Base-by-base conservation (phyloP, 2,888 invertebrate species). In the Rosalia funebris region DNA sequence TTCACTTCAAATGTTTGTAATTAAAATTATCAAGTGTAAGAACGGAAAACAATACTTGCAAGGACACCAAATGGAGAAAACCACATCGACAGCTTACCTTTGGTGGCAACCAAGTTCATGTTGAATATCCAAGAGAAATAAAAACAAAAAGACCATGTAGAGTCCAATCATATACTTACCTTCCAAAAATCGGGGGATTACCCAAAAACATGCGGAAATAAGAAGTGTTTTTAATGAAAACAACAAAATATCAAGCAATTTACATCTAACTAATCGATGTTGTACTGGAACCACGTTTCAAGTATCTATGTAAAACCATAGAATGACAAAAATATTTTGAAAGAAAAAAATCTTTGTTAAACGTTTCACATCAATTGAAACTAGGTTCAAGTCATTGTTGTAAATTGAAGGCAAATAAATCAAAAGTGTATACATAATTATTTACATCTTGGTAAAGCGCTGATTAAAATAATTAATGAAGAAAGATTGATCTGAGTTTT, bases 101-200 rank as follows among this genome's bases (percentile, higher is more conserved):
- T 12, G 2, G n/a, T 4, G 7, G 10, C 11, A 39, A 10, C 10
- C n/a, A 25, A 14, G 15, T 14, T 37, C 7, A 20, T 16, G 34
- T 16, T 34, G 15, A 34, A 47, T 32, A 11, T 34, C 50, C 19
- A 37, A n/a, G 41, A 52, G 41, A 14, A 7, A 46, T 11, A 57
- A 53, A 34, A 19, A 41, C 34, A 31, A 47, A 42, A 54, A 41
- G 20, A 25, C 32, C 12, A 31, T 14, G 17, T n/a, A 46, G 47
- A 34, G 59, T 59, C 56, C 63, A 53, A 19, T 42, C 45, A 37
- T 46, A 57, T 16, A 63, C 63, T 63, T 63, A 63, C 63, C 63
- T 60, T 53, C 3, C 2, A 1, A 16, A 37, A 20, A 5, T 2
- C 41, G 15, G 52, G 52, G 25, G n/a, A 20, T 2, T 41, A 37